These are phyloP conservation scores for Cepaea hortensis DNA, from an alignment of 2,888 invertebrate genomes.

Conservation along the genomic window DNA sequence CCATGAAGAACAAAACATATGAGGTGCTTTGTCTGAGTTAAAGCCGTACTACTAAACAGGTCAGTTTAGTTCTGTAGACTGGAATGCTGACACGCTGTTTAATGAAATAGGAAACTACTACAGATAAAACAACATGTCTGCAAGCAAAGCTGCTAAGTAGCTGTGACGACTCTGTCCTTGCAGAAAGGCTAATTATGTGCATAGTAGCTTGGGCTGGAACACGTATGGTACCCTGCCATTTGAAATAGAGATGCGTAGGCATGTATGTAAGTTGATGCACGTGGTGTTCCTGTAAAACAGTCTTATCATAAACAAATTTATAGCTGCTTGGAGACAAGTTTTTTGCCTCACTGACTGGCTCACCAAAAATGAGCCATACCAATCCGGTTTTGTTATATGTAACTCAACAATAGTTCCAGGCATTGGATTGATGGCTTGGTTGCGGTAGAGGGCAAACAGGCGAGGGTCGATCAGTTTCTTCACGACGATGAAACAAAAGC, in stretches of 20 bases:
- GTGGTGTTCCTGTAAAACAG: conserved; percentile 83
- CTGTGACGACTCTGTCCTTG: conserved; percentile 87
- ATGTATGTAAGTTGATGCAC: conserved; percentile 91
- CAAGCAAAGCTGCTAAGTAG: conserved; percentile 63
- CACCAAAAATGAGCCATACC: conserved; percentile 92
- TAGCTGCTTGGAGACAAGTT: conserved; percentile 94
- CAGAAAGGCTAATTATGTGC: conserved; percentile 93
- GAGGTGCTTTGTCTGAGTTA: too few relatives aligned
- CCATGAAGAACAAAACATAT: too few relatives aligned
- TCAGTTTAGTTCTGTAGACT: too few relatives aligned
- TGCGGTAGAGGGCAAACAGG: conserved; percentile 79
- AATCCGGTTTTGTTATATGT: conserved; percentile 82
- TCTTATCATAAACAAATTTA: conserved; percentile 87
- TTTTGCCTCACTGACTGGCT: conserved; percentile 91
- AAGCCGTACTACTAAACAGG: too few relatives aligned
- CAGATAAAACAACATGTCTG: conserved; percentile 73
- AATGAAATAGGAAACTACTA: conserved; percentile 47
- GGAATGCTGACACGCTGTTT: too few relatives aligned
- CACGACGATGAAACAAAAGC: conserved; percentile 85
- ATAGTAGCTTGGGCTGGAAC: conserved; percentile 95
- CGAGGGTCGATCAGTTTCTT: conserved; percentile 93
- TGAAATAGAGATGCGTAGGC: conserved; percentile 91
- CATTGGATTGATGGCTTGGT: conserved; percentile 79
- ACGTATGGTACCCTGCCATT: conserved; percentile 87
- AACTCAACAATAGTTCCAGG: conserved; percentile 93